These are phyloP conservation scores for Cantharis rustica DNA, from an alignment of 2,888 invertebrate genomes.

Conservation along the genomic window DNA sequence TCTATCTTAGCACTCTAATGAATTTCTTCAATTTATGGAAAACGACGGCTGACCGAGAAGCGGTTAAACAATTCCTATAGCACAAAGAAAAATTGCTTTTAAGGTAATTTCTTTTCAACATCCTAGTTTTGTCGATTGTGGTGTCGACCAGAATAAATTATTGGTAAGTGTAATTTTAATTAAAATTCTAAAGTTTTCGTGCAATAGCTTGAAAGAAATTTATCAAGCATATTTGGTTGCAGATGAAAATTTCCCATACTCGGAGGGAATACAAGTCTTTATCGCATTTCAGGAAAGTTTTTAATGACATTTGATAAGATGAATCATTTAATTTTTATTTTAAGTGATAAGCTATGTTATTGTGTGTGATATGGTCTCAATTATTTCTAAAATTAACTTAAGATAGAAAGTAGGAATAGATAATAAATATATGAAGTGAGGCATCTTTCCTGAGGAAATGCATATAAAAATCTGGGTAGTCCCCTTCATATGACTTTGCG, in stretches of 20 bases:
- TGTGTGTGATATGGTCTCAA: background rate
- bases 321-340: background rate
- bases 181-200: background rate
- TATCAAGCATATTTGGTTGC: too few species aligned
- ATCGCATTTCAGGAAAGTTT: background rate
- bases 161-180: too few species aligned
- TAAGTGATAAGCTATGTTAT: background rate
- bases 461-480: conserved; percentile 27
- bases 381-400: conserved; percentile 10
- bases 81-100: too few species aligned
- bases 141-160: too few species aligned
- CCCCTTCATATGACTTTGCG: conserved; percentile 35
- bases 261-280: background rate
- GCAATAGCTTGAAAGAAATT: too few species aligned
- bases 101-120: too few species aligned
- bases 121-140: too few species aligned
- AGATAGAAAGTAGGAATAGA: conserved; percentile 21
- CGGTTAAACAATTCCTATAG: too few species aligned
- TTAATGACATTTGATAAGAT: background rate
- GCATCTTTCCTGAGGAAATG: conserved; percentile 25
- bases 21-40: too few species aligned
- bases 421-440: conserved; percentile 7
- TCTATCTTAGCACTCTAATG: too few species aligned
- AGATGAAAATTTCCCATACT: background rate
- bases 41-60: too few species aligned